Evolutionary conservation across 2,113 vertebrate genomes (phyloP).

Genomic region (Microcebus tavaratra): DNA sequence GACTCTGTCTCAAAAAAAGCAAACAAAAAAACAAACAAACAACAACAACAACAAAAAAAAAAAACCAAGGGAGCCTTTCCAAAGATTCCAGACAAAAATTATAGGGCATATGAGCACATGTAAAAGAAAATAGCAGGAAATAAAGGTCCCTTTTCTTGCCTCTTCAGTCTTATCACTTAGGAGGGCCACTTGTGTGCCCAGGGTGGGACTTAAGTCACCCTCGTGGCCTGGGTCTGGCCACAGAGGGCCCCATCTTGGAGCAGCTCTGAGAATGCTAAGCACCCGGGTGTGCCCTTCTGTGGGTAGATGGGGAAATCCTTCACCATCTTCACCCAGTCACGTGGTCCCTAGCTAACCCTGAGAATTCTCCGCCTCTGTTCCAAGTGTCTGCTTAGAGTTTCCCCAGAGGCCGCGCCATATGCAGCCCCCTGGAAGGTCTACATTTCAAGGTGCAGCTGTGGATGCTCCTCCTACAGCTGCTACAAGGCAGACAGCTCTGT

Average conservation of each 20-base stretch:
- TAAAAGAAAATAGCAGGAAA: background rate
- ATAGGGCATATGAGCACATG: too few species aligned
- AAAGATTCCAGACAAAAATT: background rate
- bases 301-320: background rate
- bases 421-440: background rate
- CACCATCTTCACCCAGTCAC: background rate
- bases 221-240: background rate
- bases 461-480: background rate
- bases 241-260: background rate
- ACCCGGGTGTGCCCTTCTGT: background rate
- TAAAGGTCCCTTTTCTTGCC: background rate
- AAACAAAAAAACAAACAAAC: too few species aligned
- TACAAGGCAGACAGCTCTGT: background rate
- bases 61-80: background rate
- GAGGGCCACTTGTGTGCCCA: background rate
- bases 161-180: background rate
- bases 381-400: background rate
- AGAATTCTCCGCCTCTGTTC: background rate
- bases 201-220: background rate
- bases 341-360: background rate
- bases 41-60: too few species aligned
- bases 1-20: too few species aligned
- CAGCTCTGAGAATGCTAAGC: background rate
- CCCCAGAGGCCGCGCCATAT: background rate
- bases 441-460: background rate